Percentiles rank a stretch among this genome's conserved stretches.
These are phyloP conservation scores for Siniperca obscura DNA, from an alignment of 2,797 vertebrate genomes.

Conservation along the genomic window DNA sequence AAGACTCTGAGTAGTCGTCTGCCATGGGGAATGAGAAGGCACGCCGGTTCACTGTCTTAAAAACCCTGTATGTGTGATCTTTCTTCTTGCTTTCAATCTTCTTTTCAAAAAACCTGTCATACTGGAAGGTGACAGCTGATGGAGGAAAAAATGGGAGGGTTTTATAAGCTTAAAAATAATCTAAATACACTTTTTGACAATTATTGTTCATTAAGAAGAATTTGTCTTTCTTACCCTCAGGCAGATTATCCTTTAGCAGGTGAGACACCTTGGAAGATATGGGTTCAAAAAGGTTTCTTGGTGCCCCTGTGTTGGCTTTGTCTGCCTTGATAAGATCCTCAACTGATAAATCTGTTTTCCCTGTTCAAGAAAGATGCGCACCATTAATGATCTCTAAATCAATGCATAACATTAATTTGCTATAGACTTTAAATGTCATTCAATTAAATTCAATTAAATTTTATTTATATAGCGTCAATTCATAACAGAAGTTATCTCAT, in stretches of 20 bases:
- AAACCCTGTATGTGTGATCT: slow-evolving; percentile 94
- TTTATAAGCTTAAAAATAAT: background rate
- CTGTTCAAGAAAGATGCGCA: slow-evolving; percentile 22
- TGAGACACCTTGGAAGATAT: slow-evolving; percentile 86
- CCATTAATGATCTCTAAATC: background rate
- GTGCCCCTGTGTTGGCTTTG: slow-evolving; percentile 62
- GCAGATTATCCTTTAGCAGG: slow-evolving; percentile 92
- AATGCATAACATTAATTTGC: background rate
- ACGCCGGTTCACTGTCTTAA: slow-evolving; percentile 93
- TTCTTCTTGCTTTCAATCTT: slow-evolving; percentile 92
- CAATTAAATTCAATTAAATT: too few species aligned
- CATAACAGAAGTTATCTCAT: too few species aligned
- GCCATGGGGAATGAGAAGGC: slow-evolving; percentile 93
- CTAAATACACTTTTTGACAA: background rate
- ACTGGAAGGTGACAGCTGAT: slow-evolving; percentile 89
- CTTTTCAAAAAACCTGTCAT: slow-evolving; percentile 93
- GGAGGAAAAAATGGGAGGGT: slow-evolving; percentile 24
- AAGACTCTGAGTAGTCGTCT: slow-evolving; percentile 88
- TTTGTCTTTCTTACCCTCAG: slow-evolving; percentile 84
- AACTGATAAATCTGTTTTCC: slow-evolving; percentile 72
- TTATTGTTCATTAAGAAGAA: background rate
- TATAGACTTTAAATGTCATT: background rate
- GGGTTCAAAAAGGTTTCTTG: slow-evolving; percentile 85
- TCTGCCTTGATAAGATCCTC: slow-evolving; percentile 55
- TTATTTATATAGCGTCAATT: too few species aligned